Percentiles rank a stretch among this genome's conserved stretches.
These are phyloP conservation scores for Merops nubicus DNA, from an alignment of 2,113 vertebrate species.

Conservation along the genomic window DNA sequence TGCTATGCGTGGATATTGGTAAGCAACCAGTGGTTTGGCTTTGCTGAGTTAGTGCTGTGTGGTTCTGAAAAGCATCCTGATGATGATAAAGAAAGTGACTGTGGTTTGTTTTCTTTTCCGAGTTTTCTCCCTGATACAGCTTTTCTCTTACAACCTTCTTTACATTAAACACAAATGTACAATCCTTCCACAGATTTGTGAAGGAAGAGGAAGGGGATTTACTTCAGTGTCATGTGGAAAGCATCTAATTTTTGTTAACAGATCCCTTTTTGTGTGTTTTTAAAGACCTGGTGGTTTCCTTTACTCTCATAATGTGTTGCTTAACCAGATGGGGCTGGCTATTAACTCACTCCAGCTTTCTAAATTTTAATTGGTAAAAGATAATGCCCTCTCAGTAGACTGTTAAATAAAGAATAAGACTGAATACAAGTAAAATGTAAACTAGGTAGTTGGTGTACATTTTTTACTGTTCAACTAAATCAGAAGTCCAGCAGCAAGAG, in stretches of 20 bases:
- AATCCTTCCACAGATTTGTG: not conserved
- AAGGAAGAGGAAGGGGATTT: not conserved
- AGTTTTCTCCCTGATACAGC: slow-evolving; percentile 19
- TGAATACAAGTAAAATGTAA: not conserved
- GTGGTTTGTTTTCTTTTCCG: slow-evolving; percentile 46
- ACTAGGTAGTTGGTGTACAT: not conserved
- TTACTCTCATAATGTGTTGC: not conserved
- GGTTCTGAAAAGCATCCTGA: slow-evolving; percentile 7
- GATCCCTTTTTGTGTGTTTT: not conserved
- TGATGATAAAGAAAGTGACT: not conserved
- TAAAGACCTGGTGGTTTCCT: not conserved
- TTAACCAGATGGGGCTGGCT: not conserved
- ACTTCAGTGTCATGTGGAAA: not conserved
- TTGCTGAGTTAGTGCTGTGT: slow-evolving; percentile 63
- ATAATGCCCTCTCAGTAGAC: not conserved
- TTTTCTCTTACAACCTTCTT: slow-evolving; percentile 53
- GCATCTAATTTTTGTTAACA: not conserved
- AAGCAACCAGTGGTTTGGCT: slow-evolving; percentile 48
- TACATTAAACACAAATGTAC: slow-evolving; percentile 38
- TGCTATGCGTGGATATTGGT: slow-evolving; percentile 34
- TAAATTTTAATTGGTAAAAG: not conserved
- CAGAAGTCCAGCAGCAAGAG: not conserved
- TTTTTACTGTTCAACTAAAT: not conserved
- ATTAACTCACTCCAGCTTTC: not conserved
- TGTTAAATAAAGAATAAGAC: not conserved